Base-by-base conservation (phyloP, 2,113 vertebrate species). In the Oxyruncus cristatus region DNA sequence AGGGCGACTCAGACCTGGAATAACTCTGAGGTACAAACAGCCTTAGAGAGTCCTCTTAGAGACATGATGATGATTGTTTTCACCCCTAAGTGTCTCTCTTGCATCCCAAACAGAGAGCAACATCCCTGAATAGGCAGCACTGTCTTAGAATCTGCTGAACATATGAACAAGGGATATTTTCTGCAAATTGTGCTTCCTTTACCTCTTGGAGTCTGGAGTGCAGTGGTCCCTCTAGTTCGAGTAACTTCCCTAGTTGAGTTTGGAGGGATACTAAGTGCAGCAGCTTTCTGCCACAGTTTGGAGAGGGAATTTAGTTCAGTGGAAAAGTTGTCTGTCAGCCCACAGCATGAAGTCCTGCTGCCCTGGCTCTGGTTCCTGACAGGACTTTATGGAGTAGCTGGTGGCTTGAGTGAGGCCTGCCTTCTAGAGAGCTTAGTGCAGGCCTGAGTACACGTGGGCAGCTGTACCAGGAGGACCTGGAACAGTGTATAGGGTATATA, bases 171-270 rank as follows among this genome's bases (percentile, higher is more conserved):
- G 20, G n/a, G 28, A 2, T 65, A 5, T 46, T 70, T 77, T 68
- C 24, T 91, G 23, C 11, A 23, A 42, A 5, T 3, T n/a, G 3
- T 12, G 3, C 5, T 73, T 94, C 13, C 32, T 72, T 72, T 78
- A 9, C 39, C 4, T 10, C 11, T 53, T 82, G 37, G 17, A 33
- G 4, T 74, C 27, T 0, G 0, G 20, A 28, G 6, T 46, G 37
- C 12, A 3, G 3, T 10, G 14, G 6, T 79, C 11, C 22, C 23
- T 55, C 23, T 26, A 30, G 23, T 62, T 44, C 5, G 14, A 70
- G 53, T 53, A 71, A 47, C 19, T 59, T 84, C 9, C 17, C 5
- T 5, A 3, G 33, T 50, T 63, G 59, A 33, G 7, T 14, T 71
- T 50, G 66, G 12, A 58, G 71, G 37, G 9, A 13, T 37, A 16